These are phyloP conservation scores for Antennarius maculatus DNA, from an alignment of 2,797 vertebrate genomes.

Conservation along the genomic window DNA sequence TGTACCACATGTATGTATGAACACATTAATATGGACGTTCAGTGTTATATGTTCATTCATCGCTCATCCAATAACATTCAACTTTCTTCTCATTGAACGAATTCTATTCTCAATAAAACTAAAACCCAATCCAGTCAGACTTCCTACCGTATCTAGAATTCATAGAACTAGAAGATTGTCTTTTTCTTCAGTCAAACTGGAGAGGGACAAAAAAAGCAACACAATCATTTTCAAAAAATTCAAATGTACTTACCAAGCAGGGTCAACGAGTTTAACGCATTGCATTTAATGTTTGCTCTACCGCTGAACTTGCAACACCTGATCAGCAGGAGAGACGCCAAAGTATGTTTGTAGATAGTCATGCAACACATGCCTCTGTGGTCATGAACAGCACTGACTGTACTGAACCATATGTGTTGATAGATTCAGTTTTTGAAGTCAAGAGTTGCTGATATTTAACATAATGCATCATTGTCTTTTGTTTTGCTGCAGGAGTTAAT, in stretches of 20 bases:
- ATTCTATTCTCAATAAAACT: too few species aligned
- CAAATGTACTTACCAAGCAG: background rate
- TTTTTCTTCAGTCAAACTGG: too few species aligned
- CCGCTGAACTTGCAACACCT: constrained; percentile 6
- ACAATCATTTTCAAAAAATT: too few species aligned
- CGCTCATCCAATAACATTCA: too few species aligned
- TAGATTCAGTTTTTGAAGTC: background rate
- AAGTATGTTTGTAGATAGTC: constrained; percentile 12
- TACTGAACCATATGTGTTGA: constrained; percentile 20
- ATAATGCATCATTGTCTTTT: background rate
- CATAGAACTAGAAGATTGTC: too few species aligned
- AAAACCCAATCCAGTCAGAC: too few species aligned
- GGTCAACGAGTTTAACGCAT: constrained; percentile 34
- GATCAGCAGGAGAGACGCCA: background rate
- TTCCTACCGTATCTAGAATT: too few species aligned
- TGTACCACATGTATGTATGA: too few species aligned
- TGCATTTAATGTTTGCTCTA: constrained; percentile 9
- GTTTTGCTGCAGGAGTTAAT: constrained; percentile 1
- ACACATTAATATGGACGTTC: too few species aligned
- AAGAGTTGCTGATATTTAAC: background rate
- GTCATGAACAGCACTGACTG: constrained; percentile 22
- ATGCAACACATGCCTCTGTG: constrained; percentile 26
- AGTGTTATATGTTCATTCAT: too few species aligned
- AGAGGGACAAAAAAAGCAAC: too few species aligned
- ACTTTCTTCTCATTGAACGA: too few species aligned